Percentiles rank a stretch among this genome's conserved stretches.
phyloP scores from a whole-genome alignment of 2,797 vertebrate species.

The Microcaecilia unicolor region DNA sequence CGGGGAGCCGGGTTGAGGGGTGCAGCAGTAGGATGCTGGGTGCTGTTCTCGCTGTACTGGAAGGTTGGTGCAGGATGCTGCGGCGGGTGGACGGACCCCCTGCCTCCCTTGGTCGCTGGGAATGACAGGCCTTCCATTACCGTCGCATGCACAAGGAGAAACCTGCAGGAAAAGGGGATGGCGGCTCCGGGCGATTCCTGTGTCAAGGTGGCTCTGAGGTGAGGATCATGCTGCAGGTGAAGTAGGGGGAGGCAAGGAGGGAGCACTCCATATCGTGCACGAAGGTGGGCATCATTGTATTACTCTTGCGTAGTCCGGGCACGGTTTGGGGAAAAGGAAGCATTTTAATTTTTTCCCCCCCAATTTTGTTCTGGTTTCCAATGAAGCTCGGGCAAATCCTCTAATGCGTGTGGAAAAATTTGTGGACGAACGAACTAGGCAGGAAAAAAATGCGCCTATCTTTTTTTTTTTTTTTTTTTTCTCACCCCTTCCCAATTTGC shows the following conservation, averaged over 20 bases:
- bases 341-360: background rate
- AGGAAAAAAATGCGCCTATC: no score
- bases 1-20: background rate
- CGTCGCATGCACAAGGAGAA: background rate
- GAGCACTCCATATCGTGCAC: constrained; percentile 10
- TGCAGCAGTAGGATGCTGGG: background rate
- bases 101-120: constrained; percentile 10
- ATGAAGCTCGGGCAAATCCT: background rate
- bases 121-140: constrained; percentile 8
- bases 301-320: background rate
- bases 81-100: constrained; percentile 1
- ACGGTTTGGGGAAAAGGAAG: no score
- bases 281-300: background rate
- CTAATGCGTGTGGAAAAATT: background rate
- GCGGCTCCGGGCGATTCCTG: constrained; percentile 77
- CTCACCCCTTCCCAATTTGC: no score
- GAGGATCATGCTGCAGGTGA: constrained; percentile 23
- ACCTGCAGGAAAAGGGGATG: constrained; percentile 46
- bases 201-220: constrained; percentile 91
- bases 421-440: no score
- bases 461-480: background rate
- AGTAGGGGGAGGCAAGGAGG: no score
- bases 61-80: no score
- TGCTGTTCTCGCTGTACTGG: background rate
- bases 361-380: no score